These are phyloP conservation scores for Hyperopisus bebe DNA, from an alignment of 2,113 vertebrate genomes.

Conservation along the genomic window DNA sequence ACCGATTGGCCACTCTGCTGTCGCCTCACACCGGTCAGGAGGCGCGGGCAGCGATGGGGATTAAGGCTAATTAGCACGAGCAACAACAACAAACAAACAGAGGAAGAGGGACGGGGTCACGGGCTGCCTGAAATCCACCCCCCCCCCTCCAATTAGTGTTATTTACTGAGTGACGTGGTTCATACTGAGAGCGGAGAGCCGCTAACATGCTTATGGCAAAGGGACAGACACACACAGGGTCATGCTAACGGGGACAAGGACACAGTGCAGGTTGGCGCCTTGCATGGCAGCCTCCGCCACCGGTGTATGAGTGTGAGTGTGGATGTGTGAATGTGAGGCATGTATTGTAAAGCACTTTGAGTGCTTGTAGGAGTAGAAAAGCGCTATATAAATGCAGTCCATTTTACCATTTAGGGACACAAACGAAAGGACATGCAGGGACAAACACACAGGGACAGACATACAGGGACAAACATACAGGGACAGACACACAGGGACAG, in stretches of 20 bases:
- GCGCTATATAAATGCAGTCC: no score
- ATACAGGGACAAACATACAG: not conserved
- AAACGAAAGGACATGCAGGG: not conserved
- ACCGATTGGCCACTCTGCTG: not conserved
- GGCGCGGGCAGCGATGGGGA: not conserved
- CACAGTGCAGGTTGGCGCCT: no score
- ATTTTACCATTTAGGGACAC: not conserved
- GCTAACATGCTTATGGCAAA: not conserved
- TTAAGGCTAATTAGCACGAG: conserved; percentile 14
- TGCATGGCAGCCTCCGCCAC: no score
- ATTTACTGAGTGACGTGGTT: conserved; percentile 12
- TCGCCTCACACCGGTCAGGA: not conserved
- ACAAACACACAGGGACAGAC: not conserved
- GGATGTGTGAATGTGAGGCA: no score
- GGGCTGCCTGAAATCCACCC: not conserved
- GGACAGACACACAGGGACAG: not conserved
- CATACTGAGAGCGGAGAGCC: not conserved
- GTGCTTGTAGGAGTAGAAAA: no score
- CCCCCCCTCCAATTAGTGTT: conserved; percentile 12
- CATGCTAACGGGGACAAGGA: not conserved
- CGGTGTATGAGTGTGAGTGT: no score
- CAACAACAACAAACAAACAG: conserved; percentile 10
- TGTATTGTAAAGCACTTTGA: no score
- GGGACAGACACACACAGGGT: not conserved
- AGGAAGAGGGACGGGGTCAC: not conserved